phyloP scores from a whole-genome alignment of 2,888 invertebrate genomes.

The Clivina fossor region DNA sequence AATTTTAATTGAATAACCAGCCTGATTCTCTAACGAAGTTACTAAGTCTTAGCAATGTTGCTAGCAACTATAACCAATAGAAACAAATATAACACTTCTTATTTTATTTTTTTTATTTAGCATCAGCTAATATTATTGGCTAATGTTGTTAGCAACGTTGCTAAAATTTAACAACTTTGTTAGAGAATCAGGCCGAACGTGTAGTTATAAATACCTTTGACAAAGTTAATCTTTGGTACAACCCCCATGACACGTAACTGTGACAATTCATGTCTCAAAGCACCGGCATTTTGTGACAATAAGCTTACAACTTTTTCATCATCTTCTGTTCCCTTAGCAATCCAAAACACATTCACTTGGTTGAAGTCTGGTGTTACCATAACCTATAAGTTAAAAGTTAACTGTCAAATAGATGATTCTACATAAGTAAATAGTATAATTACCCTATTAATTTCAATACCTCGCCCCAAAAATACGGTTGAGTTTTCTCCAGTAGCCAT shows the following conservation, averaged over 20 bases:
- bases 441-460: slow-evolving; percentile 74
- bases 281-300: slow-evolving; percentile 60
- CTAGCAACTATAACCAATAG: too few relatives aligned
- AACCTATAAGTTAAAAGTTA: slow-evolving; percentile 53
- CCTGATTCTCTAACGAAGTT: not conserved
- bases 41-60: too few relatives aligned
- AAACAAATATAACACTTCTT: too few relatives aligned
- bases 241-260: slow-evolving; percentile 73
- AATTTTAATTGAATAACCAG: too few relatives aligned
- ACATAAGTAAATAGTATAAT: slow-evolving; percentile 1
- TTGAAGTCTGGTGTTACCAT: slow-evolving; percentile 68
- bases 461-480: slow-evolving; percentile 62
- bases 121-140: too few relatives aligned
- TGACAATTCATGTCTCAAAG: slow-evolving; percentile 71
- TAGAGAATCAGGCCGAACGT: not conserved
- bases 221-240: slow-evolving; percentile 73
- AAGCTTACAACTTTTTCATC: slow-evolving; percentile 59
- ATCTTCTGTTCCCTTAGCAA: slow-evolving; percentile 57
- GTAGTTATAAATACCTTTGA: slow-evolving; percentile 58
- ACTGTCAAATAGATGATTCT: slow-evolving; percentile 32
- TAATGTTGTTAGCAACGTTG: too few relatives aligned
- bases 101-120: too few relatives aligned
- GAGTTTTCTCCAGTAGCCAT: slow-evolving; percentile 72
- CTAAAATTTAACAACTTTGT: too few relatives aligned
- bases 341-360: slow-evolving; percentile 72